phyloP scores from a whole-genome alignment of 1,140 invertebrate species.

The Pristionchus pacificus region DNA sequence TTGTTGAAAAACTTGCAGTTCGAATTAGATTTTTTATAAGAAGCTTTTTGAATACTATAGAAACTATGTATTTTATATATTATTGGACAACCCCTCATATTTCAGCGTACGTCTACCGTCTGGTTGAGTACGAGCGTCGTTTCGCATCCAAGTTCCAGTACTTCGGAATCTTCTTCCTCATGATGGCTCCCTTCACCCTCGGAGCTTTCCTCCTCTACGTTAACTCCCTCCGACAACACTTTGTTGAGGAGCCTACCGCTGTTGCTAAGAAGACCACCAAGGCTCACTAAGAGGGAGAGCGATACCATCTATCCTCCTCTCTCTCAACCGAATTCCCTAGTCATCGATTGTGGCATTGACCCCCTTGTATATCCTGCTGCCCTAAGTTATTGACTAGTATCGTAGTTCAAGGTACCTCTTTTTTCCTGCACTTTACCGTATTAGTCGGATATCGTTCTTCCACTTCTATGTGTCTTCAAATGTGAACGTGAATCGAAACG shows the following conservation, averaged over 20 bases:
- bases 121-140: slow-evolving; percentile 91
- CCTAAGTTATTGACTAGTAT: neutral
- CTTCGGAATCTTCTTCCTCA: slow-evolving; percentile 90
- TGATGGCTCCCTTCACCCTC: slow-evolving; percentile 58
- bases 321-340: slow-evolving; percentile 2
- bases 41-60: no score
- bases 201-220: slow-evolving; percentile 18
- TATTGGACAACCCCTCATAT: no score
- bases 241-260: no score
- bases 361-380: neutral
- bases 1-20: no score
- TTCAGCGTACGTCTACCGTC: slow-evolving; percentile 74
- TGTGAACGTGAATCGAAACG: no score
- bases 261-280: slow-evolving; percentile 19
- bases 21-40: no score
- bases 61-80: no score
- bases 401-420: neutral
- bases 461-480: no score
- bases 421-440: neutral
- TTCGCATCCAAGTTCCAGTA: slow-evolving; percentile 94
- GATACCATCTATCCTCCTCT: neutral
- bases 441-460: slow-evolving; percentile 10
- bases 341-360: neutral
- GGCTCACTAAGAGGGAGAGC: neutral
- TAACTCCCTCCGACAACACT: slow-evolving; percentile 8